Percentiles rank a stretch among this genome's conserved stretches.
These are phyloP conservation scores for Altica lythri DNA, from an alignment of 2,888 invertebrate genomes.

Conservation along the genomic window DNA sequence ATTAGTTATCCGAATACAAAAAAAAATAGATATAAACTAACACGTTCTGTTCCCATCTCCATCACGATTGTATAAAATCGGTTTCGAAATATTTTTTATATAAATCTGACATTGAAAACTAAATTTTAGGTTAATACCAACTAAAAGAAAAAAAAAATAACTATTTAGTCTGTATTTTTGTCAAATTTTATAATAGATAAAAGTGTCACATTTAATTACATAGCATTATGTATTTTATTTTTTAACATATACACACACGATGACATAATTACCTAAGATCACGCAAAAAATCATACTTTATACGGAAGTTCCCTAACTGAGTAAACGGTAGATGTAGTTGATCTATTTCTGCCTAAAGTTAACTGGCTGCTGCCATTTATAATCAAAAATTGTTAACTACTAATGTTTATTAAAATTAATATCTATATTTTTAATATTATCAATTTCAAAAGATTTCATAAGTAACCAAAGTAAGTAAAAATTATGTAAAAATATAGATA, in stretches of 20 bases:
- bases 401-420: conserved; percentile 10
- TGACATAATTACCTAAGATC: too few relatives aligned
- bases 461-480: background rate
- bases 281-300: too few relatives aligned
- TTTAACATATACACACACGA: conserved; percentile 1
- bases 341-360: too few relatives aligned
- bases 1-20: too few relatives aligned
- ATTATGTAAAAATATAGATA: conserved; percentile 1
- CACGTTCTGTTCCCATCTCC: too few relatives aligned
- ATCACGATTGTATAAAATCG: too few relatives aligned
- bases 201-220: conserved; percentile 2
- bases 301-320: background rate
- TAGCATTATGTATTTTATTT: background rate
- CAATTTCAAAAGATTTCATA: background rate
- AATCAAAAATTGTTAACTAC: conserved; percentile 4
- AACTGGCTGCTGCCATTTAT: conserved; percentile 8
- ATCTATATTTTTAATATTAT: conserved; percentile 4
- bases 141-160: conserved; percentile 4
- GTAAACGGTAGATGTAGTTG: background rate
- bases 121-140: background rate
- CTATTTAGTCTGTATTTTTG: background rate
- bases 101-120: background rate
- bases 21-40: too few relatives aligned
- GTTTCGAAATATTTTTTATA: too few relatives aligned
- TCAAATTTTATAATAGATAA: conserved; percentile 1